Percentiles rank a stretch among this genome's conserved stretches.
Conservation (phyloP, 2,797 vertebrate genomes). For the Cossypha polioptera region DNA sequence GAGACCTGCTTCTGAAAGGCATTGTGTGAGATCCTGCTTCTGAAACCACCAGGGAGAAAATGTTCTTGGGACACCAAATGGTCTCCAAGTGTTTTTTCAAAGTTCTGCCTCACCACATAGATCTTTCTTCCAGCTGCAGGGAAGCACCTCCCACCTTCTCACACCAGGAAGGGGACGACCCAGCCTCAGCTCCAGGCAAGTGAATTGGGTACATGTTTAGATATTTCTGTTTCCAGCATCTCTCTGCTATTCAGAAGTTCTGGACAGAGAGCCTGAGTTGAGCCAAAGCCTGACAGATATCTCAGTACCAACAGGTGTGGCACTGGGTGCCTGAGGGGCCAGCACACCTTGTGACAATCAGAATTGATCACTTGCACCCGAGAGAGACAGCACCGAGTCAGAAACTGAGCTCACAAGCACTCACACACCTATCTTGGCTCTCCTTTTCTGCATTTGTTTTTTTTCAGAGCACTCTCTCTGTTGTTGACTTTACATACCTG, state of each 20-base stretch:
- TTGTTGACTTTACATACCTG: neutral
- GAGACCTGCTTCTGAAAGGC: neutral
- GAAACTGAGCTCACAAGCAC: neutral
- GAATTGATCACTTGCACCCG: neutral
- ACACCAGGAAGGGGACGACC: neutral
- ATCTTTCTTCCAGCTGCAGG: neutral
- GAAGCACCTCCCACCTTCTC: neutral
- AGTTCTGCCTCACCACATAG: neutral
- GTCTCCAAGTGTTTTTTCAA: neutral
- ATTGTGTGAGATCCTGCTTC: neutral
- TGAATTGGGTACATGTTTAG: neutral
- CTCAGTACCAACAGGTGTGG: neutral
- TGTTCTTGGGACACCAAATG: neutral
- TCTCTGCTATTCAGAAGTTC: neutral
- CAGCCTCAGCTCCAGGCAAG: slow-evolving; percentile 7
- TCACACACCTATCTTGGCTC: neutral
- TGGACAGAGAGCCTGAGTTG: neutral
- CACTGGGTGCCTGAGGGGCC: neutral
- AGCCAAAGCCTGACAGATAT: neutral
- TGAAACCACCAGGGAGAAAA: neutral
- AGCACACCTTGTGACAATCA: neutral
- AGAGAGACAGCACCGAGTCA: neutral
- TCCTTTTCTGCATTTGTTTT: neutral
- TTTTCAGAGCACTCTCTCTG: neutral
- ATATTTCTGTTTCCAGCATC: neutral